Base-by-base conservation (phyloP, 2,113 vertebrate species). In the Motacilla alba region DNA sequence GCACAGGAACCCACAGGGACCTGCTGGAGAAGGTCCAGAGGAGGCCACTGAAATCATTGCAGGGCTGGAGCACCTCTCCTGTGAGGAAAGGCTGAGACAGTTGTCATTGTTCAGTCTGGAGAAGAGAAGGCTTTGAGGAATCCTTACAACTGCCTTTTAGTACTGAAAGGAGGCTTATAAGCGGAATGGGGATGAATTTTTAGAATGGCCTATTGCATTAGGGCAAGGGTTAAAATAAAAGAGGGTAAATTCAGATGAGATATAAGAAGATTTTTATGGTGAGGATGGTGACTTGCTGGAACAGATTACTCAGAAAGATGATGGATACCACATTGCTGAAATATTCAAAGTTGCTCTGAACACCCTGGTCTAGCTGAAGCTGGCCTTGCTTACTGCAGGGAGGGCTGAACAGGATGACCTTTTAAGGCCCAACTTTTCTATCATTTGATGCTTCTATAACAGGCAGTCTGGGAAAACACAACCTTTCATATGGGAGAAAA, bases 21-120 rank as follows among this genome's bases (percentile, higher is more conserved):
- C 6, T 39, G 19, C 2, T 47, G 23, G 5, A 64, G 8, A 0
- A 0, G 0, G 9, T 14, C 30, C 39, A 59, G 27, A 81, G 31
- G 20, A 37, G 4, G 6, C 8, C 15, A 10, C 3, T 11, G 70
- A 35, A 20, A 28, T 49, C 1, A 19, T 1, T 15, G 31, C 14
- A 27, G 27, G 11, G 2, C 3, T 55, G 15, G 21, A 60, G 3
- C 7, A n/a, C 2, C 6, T 27, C 17, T 49, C 5, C 15, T 31
- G 0, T n/a, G 5, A 53, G 3, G 20, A 60, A 63, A 66, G 23
- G 19, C 5, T 60, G 16, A 76, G 23, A 47, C 1, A 49, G 3
- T 19, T 49, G 7, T 3, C 3, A 2, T 35, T 56, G 3, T 23
- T 46, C 15, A 14, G 4, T 15, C 10, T 35, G 10, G 7, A 80